A percentile compares a stretch with the other conserved stretches of the same genome.
These are phyloP conservation scores for Alaudala cheleensis DNA, from an alignment of 2,113 vertebrate species.

Conservation along the genomic window DNA sequence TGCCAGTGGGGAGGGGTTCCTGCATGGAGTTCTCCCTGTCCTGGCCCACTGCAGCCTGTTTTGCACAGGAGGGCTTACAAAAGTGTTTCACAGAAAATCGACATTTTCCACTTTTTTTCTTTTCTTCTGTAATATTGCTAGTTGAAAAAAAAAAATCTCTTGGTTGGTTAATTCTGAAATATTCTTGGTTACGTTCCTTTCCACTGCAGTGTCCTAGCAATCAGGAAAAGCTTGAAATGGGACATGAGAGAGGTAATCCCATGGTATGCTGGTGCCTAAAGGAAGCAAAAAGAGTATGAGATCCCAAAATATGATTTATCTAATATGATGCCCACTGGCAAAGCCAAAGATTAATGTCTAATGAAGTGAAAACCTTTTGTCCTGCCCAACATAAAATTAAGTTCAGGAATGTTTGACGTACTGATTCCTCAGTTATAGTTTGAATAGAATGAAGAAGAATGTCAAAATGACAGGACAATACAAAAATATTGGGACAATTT, in stretches of 20 bases:
- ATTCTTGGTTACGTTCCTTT: neutral
- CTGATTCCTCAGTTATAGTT: neutral
- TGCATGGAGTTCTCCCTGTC: accelerated
- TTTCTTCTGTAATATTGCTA: neutral
- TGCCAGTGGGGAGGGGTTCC: neutral
- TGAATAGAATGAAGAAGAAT: neutral
- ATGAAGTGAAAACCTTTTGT: neutral
- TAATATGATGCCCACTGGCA: neutral
- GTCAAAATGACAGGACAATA: neutral
- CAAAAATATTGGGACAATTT: neutral
- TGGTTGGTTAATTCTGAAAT: neutral
- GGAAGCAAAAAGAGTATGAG: neutral
- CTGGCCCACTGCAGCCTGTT: neutral
- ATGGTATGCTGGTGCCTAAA: neutral
- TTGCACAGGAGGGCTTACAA: neutral
- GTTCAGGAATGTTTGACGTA: neutral
- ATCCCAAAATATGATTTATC: neutral
- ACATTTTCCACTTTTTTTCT: neutral
- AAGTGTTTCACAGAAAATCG: neutral
- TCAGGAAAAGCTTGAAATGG: neutral
- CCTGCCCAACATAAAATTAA: neutral
- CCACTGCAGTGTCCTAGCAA: neutral
- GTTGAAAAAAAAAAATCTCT: neutral
- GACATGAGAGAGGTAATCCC: neutral
- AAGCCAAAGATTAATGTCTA: neutral